phyloP scores from a whole-genome alignment of 2,888 invertebrate genomes.

The Odontocerum albicorne region DNA sequence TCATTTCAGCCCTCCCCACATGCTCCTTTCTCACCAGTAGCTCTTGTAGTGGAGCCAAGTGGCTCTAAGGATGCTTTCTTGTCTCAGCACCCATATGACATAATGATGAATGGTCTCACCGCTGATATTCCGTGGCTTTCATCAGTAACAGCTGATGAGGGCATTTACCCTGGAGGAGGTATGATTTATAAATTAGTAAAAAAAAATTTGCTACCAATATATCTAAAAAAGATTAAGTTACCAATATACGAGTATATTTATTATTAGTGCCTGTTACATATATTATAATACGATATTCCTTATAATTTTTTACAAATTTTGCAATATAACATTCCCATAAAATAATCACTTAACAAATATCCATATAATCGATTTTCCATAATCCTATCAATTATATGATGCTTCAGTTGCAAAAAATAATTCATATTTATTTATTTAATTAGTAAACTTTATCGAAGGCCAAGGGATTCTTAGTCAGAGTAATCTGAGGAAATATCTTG shows the following conservation, averaged over 20 bases:
- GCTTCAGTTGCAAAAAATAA: too few species aligned
- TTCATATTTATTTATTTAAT: too few species aligned
- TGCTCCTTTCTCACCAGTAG: slow-evolving; percentile 72
- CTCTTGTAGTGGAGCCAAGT: slow-evolving; percentile 66
- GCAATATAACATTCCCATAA: too few species aligned
- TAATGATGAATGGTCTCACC: slow-evolving; percentile 61
- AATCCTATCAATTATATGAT: too few species aligned
- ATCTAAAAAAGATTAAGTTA: not conserved
- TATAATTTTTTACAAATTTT: not conserved
- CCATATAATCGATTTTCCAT: too few species aligned
- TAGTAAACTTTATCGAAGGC: too few species aligned
- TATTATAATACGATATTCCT: not conserved
- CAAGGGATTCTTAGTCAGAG: too few species aligned
- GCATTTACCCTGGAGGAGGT: slow-evolving; percentile 73
- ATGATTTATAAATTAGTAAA: slow-evolving; percentile 32
- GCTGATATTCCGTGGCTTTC: slow-evolving; percentile 71
- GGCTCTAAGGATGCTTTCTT: slow-evolving; percentile 61
- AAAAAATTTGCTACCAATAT: slow-evolving; percentile 6
- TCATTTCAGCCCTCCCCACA: slow-evolving; percentile 58
- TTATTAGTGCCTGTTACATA: not conserved
- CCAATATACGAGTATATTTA: not conserved
- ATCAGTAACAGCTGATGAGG: slow-evolving; percentile 70
- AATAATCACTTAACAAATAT: too few species aligned
- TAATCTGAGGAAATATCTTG: too few species aligned
- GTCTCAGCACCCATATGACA: slow-evolving; percentile 63